phyloP scores from a whole-genome alignment of 2,888 invertebrate species.

The Caenorhabditis sp. region DNA sequence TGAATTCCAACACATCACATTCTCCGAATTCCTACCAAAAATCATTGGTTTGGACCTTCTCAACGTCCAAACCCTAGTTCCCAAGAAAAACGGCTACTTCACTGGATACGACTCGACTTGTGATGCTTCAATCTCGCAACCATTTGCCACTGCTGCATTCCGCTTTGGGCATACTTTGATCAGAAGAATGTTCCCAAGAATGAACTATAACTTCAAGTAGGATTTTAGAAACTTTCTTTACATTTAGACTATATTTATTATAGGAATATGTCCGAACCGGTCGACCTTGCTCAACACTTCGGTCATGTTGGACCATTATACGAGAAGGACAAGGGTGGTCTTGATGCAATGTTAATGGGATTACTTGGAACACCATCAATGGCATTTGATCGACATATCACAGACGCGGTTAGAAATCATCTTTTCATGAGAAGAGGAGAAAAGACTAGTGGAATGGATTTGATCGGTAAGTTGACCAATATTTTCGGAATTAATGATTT shows the following conservation, averaged over 20 bases:
- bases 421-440: constrained; percentile 86
- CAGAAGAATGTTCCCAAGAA: constrained; percentile 80
- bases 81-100: constrained; percentile 76
- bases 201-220: constrained; percentile 61
- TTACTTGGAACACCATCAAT: constrained; percentile 70
- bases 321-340: constrained; percentile 60
- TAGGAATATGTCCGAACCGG: constrained; percentile 63
- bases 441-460: constrained; percentile 90
- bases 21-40: constrained; percentile 79
- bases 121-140: constrained; percentile 84
- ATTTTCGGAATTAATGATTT: constrained; percentile 2
- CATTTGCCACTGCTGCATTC: constrained; percentile 84
- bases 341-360: constrained; percentile 70
- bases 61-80: constrained; percentile 78
- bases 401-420: constrained; percentile 76
- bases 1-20: constrained; percentile 76
- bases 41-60: constrained; percentile 80
- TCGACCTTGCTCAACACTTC: constrained; percentile 67
- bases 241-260: neutral
- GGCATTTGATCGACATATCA: constrained; percentile 70
- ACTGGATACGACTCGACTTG: constrained; percentile 77
- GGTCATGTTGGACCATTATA: constrained; percentile 68
- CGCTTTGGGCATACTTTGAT: constrained; percentile 79
- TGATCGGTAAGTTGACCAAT: constrained; percentile 77
- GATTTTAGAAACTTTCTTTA: neutral